Percentiles rank a stretch among this genome's conserved stretches.
These are phyloP conservation scores for Drosophila fuyamai DNA, from an alignment of 1,140 invertebrate genomes.

Conservation along the genomic window DNA sequence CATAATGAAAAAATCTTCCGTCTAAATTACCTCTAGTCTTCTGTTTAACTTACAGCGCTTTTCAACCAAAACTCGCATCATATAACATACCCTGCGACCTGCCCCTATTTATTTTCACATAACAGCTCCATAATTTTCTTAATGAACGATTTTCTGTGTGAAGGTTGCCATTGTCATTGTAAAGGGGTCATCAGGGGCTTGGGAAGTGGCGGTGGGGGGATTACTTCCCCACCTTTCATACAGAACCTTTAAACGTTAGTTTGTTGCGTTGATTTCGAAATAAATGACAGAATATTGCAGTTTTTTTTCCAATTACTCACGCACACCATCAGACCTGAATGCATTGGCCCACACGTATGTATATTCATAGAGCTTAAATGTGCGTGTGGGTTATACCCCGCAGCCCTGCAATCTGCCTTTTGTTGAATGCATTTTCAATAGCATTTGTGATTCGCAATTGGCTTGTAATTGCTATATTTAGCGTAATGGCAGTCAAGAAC, in stretches of 20 bases:
- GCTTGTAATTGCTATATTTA: constrained; percentile 81
- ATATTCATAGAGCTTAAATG: constrained; percentile 23
- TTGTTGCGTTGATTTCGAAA: constrained; percentile 61
- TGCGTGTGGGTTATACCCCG: constrained; percentile 42
- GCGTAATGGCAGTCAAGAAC: constrained; percentile 71
- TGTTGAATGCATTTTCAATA: constrained; percentile 79
- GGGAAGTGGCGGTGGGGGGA: constrained; percentile 1
- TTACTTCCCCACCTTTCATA: not conserved
- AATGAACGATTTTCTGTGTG: constrained; percentile 83
- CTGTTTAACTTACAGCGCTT: constrained; percentile 7
- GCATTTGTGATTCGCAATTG: constrained; percentile 80
- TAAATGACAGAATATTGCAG: constrained; percentile 66
- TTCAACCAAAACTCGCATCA: constrained; percentile 6
- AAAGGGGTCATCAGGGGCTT: constrained; percentile 24
- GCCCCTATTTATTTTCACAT: constrained; percentile 35
- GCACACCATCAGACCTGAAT: not conserved
- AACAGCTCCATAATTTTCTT: constrained; percentile 72
- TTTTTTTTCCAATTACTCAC: constrained; percentile 46
- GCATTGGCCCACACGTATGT: constrained; percentile 11
- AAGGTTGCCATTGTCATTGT: constrained; percentile 75
- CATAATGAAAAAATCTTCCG: not conserved
- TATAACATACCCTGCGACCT: constrained; percentile 20
- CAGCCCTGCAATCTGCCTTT: constrained; percentile 14
- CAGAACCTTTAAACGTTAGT: constrained; percentile 39
- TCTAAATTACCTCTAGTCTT: not conserved